Conservation (phyloP, 2,797 vertebrate genomes). For the Pipistrellus pygmaeus region DNA sequence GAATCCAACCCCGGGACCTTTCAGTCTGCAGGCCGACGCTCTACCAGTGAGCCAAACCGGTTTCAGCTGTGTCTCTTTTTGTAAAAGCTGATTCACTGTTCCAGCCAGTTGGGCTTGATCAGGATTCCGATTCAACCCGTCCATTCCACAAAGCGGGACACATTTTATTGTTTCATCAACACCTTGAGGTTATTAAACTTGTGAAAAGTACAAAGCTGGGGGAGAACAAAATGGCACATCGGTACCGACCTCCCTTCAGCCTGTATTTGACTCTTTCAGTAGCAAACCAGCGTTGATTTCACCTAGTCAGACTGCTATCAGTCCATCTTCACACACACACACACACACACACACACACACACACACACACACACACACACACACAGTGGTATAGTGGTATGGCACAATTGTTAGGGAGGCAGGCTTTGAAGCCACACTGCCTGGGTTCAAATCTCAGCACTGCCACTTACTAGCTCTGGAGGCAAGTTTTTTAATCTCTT, state of each 20-base stretch:
- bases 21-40: too few relatives aligned
- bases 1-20: too few relatives aligned
- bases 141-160: background rate
- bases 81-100: conserved; percentile 20
- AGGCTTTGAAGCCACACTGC: background rate
- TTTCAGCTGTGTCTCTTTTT: background rate
- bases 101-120: background rate
- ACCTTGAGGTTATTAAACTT: background rate
- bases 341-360: background rate
- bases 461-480: background rate
- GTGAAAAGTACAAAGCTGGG: background rate
- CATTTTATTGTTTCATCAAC: background rate
- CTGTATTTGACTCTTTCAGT: background rate
- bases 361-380: background rate
- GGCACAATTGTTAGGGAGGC: background rate
- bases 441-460: background rate
- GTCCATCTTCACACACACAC: background rate
- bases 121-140: background rate
- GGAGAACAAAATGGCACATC: background rate
- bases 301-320: background rate
- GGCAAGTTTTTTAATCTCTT: conserved; percentile 35
- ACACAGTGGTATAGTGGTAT: background rate
- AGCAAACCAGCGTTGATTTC: background rate
- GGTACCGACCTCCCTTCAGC: background rate
- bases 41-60: too few relatives aligned